Conservation (phyloP, 2,888 invertebrate genomes). For the Parascotia fuliginaria region DNA sequence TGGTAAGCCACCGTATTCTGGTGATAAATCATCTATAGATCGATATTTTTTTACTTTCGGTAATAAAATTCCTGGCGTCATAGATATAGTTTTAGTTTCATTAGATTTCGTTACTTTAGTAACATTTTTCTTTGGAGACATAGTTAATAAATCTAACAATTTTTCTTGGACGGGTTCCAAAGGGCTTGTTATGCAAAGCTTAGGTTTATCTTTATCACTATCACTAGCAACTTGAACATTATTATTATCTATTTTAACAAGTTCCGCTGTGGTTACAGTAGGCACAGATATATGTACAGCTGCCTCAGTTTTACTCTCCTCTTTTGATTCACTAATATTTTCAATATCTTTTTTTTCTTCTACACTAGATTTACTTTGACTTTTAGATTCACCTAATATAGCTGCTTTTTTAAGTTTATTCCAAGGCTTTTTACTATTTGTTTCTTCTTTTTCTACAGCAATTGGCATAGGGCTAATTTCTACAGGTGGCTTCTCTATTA, state of each 20-base stretch:
- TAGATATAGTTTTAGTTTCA: conserved; percentile 51
- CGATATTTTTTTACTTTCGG: conserved; percentile 89
- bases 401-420: conserved; percentile 91
- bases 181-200: conserved; percentile 75
- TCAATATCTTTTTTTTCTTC: conserved; percentile 67
- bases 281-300: conserved; percentile 70
- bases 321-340: conserved; percentile 47
- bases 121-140: conserved; percentile 68
- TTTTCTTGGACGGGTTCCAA: conserved; percentile 79
- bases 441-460: conserved; percentile 65
- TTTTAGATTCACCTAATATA: conserved; percentile 84
- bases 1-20: conserved; percentile 94
- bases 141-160: conserved; percentile 74
- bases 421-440: conserved; percentile 88
- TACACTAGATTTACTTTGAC: conserved; percentile 67
- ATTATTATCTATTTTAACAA: conserved; percentile 82
- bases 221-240: conserved; percentile 69
- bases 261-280: conserved; percentile 75
- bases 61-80: conserved; percentile 61
- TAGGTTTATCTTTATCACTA: conserved; percentile 73
- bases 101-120: conserved; percentile 47
- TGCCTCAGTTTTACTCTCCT: conserved; percentile 53
- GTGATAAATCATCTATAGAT: conserved; percentile 94
- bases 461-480: conserved; percentile 66
- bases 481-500: conserved; percentile 60